Evolutionary conservation across 2,113 vertebrate species (phyloP).

Genomic region (Ailurus styani): DNA sequence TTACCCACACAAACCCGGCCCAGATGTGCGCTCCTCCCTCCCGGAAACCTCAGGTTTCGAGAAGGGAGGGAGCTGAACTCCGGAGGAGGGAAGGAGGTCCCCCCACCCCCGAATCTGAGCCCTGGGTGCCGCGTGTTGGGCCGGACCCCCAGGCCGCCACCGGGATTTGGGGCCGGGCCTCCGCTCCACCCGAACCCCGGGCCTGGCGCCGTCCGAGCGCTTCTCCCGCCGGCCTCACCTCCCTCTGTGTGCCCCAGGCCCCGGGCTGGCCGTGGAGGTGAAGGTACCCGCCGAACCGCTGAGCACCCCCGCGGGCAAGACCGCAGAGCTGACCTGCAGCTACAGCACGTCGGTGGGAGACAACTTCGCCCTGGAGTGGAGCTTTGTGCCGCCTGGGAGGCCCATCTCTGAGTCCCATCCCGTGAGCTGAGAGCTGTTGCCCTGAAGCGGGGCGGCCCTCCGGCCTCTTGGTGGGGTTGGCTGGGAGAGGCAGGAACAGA

Average conservation of each 20-base stretch:
- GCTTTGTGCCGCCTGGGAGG: constrained; percentile 72
- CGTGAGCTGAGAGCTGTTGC: not conserved
- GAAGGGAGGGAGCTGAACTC: not conserved
- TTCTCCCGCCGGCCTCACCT: not conserved
- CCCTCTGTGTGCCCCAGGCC: not conserved
- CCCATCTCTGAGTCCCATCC: constrained; percentile 39
- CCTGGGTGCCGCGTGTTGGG: rapidly evolving
- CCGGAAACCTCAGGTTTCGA: not conserved
- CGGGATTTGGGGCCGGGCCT: not conserved
- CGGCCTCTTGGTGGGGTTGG: not conserved
- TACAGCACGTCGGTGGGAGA: constrained; percentile 73
- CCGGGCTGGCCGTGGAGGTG: constrained; percentile 59
- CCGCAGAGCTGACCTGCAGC: constrained; percentile 73
- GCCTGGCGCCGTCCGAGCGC: not conserved
- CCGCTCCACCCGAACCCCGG: not conserved
- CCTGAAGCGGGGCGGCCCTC: not conserved
- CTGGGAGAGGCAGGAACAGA: not conserved
- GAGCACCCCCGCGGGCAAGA: constrained; percentile 57
- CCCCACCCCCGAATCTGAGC: not conserved
- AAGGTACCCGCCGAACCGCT: constrained; percentile 70
- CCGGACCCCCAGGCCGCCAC: not conserved
- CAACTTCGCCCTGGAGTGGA: constrained; percentile 82
- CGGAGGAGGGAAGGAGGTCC: not conserved
- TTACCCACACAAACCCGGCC: constrained; percentile 17
- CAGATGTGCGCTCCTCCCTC: not conserved